Base-by-base conservation (phyloP, 2,113 vertebrate genomes). In the Poicephalus gulielmi region DNA sequence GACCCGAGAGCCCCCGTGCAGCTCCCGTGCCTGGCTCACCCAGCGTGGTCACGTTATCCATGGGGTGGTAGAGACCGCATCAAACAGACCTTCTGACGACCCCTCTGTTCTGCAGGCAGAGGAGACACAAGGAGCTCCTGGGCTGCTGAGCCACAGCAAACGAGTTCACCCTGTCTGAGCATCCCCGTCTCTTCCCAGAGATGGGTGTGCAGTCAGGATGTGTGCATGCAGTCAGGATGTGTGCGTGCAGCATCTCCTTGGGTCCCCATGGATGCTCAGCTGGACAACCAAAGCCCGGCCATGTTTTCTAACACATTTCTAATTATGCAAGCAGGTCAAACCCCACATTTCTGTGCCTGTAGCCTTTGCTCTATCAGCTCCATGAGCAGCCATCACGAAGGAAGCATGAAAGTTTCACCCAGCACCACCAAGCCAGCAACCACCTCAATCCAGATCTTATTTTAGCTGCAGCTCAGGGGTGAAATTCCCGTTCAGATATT, bases 391-490 rank as follows among this genome's bases (percentile, higher is more conserved):
- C 6, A 3, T 30, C 1, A 0, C 46, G 75, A 67, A 52, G 28
- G 55, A 35, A 87, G 70, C 2, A 0, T 0, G 2, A 20, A 76
- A 19, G 43, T 69, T 77, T 84, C 46, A 44, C 18, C 49, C 3
- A 0, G 64, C 74, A 44, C 49, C 49, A 47, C 64, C 0, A 0
- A 83, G 74, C 77, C 90, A 93, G 78, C 1, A 2, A 74, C 69
- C 88, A 90, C 88, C 85, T 93, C 46, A 3, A 83, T 90, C 90
- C 96, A 91, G 84, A 70, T 94, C 94, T 96, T 80, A 92, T 69
- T 96, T 95, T 95, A 95, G 93, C 66, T 92, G 75, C 81, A 92
- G 77, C 94, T 95, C 82, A 68, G 81, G 74, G 33, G 59, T 88
- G 79, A 95, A 92, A 85, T 88, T 94, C 85, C 49, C 39, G 0